Evolutionary conservation across 2,797 vertebrate species (phyloP), one percentile per base, ranked within the genome.

Genomic region (Clamator glandarius): DNA sequence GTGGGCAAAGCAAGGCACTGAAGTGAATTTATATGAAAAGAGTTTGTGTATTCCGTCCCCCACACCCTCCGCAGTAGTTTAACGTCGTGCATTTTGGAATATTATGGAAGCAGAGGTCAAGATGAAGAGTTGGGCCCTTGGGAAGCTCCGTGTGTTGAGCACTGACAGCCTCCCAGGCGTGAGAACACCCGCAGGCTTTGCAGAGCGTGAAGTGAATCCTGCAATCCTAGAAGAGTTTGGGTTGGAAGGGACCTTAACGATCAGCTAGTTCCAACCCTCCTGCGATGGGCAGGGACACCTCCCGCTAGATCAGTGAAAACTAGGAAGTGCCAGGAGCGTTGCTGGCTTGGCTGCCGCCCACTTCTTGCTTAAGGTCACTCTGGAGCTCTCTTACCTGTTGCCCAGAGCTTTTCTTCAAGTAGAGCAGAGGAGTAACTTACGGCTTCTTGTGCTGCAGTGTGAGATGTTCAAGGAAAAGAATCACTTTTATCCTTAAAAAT

Each of bases 391-490:
- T 48, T 35, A 50, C 54, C 39, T 92, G 63, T 92, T 92, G 59
- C 35, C 31, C 24, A 69, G 75, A 83, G 24, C 55, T 82, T 73
- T 61, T 20, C 31, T 57, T 69, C 28, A 26, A 2, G 5, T 36
- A 23, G 36, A 48, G 7, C 15, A 31, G 28, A 78, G 39, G 24
- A 63, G 33, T 62, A 33, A n/a, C 7, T 79, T 74, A 4, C 1
- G 75, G 17, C 35, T 35, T 39, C 36, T 46, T 5, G 2, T 69
- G 28, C 31, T 61, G 23, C 23, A 26, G 2, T 1, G 0, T 12
- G 36, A 44, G 31, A 21, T n/a, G 26, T 39, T 88, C 5, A 33
- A 46, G 35, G 54, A n/a, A 42, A 62, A 77, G 8, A 66, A 36
- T 70, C 1, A 0, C 42, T 61, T 54, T 25, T 69, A 35, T 66